Evolutionary conservation across 1,140 invertebrate genomes (phyloP), one percentile per base, ranked within the genome.

Genomic region (Asbolus verrucosus): DNA sequence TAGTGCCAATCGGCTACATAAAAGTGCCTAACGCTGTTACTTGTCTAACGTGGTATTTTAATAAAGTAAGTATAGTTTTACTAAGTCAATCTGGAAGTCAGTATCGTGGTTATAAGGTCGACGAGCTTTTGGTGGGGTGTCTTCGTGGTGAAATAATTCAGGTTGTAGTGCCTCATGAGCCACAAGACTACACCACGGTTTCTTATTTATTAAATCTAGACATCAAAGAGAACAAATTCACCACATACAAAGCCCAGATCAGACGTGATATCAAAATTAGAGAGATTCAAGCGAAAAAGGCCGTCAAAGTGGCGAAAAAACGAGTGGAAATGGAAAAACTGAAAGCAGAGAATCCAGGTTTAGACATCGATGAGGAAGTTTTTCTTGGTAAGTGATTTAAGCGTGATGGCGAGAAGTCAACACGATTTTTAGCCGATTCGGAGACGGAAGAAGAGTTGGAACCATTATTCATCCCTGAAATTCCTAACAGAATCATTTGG

Each of bases 1-100:
- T 92, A 21, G 65, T 83, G 13, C 87, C 89, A 13, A 84, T 92
- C 39, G 91, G 91, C 1, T 91, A 87, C 60, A 82, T 91, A 1
- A 80, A 83, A 71, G 83, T 88, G 0, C 84, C 83, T 0, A 88
- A 87, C n/a, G 80, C 81, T 38, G 85, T 88, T 0, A 86, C 85
- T 2, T 88, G 82, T 73, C 84, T 92, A 71, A 85, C 85, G 11
- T 92, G 90, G 89, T 88, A 89, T 78, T 84, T 84, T 9, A 39
- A 79, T 39, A 30, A 61, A 0, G 71, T 73, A 72, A 70, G 54
- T 19, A n/a, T n/a, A 8, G 8, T 19, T 1, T 9, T 24, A 65
- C 1, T 27, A n/a, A 9, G 24, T 3, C 24, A 27, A 8, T 43
- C 13, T 33, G 18, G 11, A n/a, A 63, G 15, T 65, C 9, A 6